Evolutionary conservation across 2,888 invertebrate genomes (phyloP).

Genomic region (Parnassius mnemosyne): DNA sequence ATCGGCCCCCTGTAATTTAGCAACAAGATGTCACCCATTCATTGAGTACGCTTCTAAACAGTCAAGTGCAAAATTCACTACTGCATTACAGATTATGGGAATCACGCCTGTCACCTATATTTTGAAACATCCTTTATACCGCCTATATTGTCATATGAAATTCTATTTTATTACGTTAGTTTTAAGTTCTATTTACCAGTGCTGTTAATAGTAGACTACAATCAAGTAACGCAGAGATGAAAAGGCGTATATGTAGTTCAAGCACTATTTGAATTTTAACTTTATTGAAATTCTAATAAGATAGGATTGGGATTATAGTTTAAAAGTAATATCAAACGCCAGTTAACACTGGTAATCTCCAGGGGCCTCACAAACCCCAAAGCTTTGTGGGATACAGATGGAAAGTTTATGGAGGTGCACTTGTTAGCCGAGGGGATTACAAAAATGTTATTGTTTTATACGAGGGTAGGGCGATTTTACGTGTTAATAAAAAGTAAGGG

Average conservation of each 20-base stretch:
- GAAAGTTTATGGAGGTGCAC: conserved; percentile 74
- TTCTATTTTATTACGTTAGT: neutral
- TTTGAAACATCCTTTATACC: conserved; percentile 36
- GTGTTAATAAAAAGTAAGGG: conserved; percentile 72
- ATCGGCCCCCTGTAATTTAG: conserved; percentile 45
- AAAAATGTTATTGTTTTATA: conserved; percentile 76
- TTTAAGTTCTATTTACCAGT: conserved; percentile 35
- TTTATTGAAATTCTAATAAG: conserved; percentile 28
- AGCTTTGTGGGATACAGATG: conserved; percentile 70
- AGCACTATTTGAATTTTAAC: conserved; percentile 27
- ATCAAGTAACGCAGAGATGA: conserved; percentile 36
- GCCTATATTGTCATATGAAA: rapidly evolving
- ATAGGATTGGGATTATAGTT: conserved; percentile 34
- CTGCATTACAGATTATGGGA: conserved; percentile 73
- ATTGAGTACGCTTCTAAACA: conserved; percentile 42
- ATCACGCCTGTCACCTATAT: conserved; percentile 57
- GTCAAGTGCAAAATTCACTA: conserved; percentile 76
- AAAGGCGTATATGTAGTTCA: conserved; percentile 38
- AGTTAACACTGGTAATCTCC: conserved; percentile 65
- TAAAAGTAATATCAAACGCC: conserved; percentile 56
- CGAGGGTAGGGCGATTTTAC: conserved; percentile 60
- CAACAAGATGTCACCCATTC: conserved; percentile 71
- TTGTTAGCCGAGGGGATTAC: conserved; percentile 70
- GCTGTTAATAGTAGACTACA: conserved; percentile 32
- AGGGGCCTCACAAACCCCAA: conserved; percentile 61